Evolutionary conservation across 2,888 invertebrate genomes (phyloP).

Genomic region (Meandrusa payeni): DNA sequence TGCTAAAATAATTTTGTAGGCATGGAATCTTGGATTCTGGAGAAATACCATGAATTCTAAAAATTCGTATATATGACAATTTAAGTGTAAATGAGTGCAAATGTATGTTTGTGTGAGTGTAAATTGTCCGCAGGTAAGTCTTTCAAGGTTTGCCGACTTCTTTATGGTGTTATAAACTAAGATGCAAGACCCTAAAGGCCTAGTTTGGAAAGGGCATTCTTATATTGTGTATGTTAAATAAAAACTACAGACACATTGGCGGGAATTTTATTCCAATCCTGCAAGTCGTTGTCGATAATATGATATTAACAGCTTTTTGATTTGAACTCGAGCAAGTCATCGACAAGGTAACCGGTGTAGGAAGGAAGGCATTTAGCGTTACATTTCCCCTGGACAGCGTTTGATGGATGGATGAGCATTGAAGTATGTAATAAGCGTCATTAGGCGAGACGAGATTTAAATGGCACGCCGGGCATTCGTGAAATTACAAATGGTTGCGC

Average conservation of each 20-base stretch:
- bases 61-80: too few species aligned
- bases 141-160: too few species aligned
- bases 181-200: too few species aligned
- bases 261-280: conserved; percentile 31
- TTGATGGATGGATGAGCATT: conserved; percentile 39
- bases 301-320: conserved; percentile 39
- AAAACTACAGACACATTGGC: conserved; percentile 5
- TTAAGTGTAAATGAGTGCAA: too few species aligned
- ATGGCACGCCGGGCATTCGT: background rate
- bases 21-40: too few species aligned
- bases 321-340: conserved; percentile 27
- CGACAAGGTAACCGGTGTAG: conserved; percentile 24
- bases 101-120: too few species aligned
- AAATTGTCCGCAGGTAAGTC: too few species aligned
- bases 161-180: too few species aligned
- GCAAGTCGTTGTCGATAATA: conserved; percentile 30
- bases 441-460: conserved; percentile 12
- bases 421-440: conserved; percentile 13
- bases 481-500: conserved; percentile 5
- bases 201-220: too few species aligned
- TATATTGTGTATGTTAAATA: too few species aligned
- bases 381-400: conserved; percentile 38
- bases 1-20: too few species aligned
- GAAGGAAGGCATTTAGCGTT: conserved; percentile 46
- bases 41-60: too few species aligned